These are phyloP conservation scores for Hepsetus odoe DNA, from an alignment of 2,113 vertebrate species.

Conservation along the genomic window DNA sequence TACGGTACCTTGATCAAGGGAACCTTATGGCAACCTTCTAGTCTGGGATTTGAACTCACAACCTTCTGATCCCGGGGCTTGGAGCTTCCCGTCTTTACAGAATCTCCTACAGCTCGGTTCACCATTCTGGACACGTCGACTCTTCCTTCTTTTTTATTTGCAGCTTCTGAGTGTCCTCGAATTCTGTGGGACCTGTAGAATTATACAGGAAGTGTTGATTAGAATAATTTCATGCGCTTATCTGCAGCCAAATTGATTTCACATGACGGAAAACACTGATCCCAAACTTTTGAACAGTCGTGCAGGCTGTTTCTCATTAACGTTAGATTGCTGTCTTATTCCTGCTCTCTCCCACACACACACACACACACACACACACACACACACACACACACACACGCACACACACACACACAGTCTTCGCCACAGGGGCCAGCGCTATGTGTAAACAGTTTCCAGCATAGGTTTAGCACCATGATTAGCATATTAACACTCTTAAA, in stretches of 20 bases:
- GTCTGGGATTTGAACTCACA: too few species aligned
- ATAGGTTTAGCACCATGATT: slow-evolving; percentile 58
- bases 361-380: slow-evolving; percentile 1
- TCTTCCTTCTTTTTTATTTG: too few species aligned
- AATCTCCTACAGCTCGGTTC: too few species aligned
- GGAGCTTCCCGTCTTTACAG: too few species aligned
- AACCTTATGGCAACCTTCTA: too few species aligned
- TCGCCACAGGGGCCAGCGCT: not conserved
- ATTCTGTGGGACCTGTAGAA: too few species aligned
- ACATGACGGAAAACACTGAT: not conserved
- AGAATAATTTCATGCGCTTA: too few species aligned
- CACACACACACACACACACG: slow-evolving; percentile 1
- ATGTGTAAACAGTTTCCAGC: slow-evolving; percentile 1
- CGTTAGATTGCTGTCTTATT: not conserved
- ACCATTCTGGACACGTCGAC: too few species aligned
- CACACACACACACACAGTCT: not conserved
- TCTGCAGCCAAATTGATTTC: not conserved
- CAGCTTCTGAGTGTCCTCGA: too few species aligned
- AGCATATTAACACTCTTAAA: slow-evolving; percentile 71
- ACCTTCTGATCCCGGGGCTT: too few species aligned
- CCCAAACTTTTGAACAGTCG: not conserved
- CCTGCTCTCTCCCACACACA: not conserved
- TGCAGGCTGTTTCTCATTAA: not conserved
- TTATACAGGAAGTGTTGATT: too few species aligned
- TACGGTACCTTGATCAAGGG: too few species aligned